A percentile compares a stretch with the other conserved stretches of the same genome.
Conservation (phyloP, 2,888 invertebrate species). For the Punctoribates punctum region DNA sequence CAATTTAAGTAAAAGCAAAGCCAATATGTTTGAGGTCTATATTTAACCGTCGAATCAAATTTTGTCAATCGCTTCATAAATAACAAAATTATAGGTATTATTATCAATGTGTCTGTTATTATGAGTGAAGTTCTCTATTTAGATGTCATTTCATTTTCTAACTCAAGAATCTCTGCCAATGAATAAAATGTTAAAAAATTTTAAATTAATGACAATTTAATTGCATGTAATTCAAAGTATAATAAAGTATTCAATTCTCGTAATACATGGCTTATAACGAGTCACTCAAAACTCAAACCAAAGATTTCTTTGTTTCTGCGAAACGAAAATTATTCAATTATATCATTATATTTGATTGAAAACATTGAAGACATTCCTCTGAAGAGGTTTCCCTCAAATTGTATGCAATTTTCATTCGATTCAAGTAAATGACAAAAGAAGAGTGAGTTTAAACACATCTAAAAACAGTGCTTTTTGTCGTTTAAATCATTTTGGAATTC, state of each 20-base stretch:
- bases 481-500: too few relatives aligned
- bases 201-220: constrained; percentile 32
- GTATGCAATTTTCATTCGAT: background rate
- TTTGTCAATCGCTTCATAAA: constrained; percentile 23
- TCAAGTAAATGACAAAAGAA: too few relatives aligned
- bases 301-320: background rate
- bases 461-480: too few relatives aligned
- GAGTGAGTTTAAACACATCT: too few relatives aligned
- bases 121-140: background rate
- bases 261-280: background rate
- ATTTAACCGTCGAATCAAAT: constrained; percentile 21
- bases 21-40: background rate
- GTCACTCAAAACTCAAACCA: background rate
- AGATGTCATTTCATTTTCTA: constrained; percentile 6
- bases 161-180: background rate
- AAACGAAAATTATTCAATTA: constrained; percentile 12
- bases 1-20: constrained; percentile 7
- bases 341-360: constrained; percentile 19
- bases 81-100: constrained; percentile 34
- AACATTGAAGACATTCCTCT: too few relatives aligned
- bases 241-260: background rate
- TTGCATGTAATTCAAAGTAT: background rate
- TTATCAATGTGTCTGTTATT: background rate
- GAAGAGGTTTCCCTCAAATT: background rate
- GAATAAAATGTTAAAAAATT: background rate